phyloP scores from a whole-genome alignment of 2,797 vertebrate species.

The Pangasius djambal region DNA sequence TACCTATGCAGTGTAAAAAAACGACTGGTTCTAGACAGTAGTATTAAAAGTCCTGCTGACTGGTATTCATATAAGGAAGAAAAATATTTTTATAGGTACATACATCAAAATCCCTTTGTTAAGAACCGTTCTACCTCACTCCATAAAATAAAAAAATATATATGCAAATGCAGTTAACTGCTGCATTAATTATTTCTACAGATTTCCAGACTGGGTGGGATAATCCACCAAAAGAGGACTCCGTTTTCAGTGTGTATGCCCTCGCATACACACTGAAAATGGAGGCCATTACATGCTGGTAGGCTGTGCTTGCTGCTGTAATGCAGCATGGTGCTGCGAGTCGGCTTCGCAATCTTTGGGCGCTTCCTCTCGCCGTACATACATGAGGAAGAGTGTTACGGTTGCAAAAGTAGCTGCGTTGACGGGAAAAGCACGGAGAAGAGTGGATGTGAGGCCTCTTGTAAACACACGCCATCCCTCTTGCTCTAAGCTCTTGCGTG shows the following conservation, averaged over 20 bases:
- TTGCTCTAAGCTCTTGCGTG: constrained; percentile 82
- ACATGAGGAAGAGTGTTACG: constrained; percentile 90
- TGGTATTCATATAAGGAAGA: constrained; percentile 30
- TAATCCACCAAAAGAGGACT: constrained; percentile 8
- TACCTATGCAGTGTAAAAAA: constrained; percentile 7
- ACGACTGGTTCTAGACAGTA: constrained; percentile 13
- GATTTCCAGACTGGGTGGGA: background rate
- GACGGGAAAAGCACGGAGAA: constrained; percentile 94
- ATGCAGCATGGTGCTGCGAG: constrained; percentile 56
- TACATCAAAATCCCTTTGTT: constrained; percentile 16
- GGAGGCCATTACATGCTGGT: constrained; percentile 78
- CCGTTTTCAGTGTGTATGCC: too few relatives aligned
- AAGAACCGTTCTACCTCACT: constrained; percentile 5
- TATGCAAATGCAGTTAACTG: constrained; percentile 39
- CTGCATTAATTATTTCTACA: constrained; percentile 23
- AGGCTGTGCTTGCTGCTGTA: constrained; percentile 75
- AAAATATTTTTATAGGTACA: constrained; percentile 22
- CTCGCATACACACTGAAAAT: background rate
- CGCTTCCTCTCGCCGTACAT: constrained; percentile 76
- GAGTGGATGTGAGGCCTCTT: constrained; percentile 90
- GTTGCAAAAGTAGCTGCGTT: constrained; percentile 95
- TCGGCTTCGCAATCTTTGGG: constrained; percentile 78
- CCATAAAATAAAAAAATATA: constrained; percentile 44
- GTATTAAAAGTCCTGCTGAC: constrained; percentile 19
- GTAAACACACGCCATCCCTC: constrained; percentile 95